Conservation (phyloP, 2,888 invertebrate genomes). For the Muschampia plurimacula region DNA sequence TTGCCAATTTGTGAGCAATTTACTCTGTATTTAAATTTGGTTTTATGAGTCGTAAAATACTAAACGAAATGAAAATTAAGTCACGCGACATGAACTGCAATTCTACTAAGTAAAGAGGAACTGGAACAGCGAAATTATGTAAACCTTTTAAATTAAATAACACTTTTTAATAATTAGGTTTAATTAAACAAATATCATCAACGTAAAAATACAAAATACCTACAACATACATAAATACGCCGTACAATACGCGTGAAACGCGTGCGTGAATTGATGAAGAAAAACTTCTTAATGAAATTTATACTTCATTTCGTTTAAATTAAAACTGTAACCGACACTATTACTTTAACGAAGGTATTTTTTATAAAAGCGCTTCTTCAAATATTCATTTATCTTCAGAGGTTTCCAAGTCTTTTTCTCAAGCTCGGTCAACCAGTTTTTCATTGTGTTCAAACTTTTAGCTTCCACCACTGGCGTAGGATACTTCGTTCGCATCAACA, state of each 20-base stretch:
- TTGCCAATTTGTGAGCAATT: constrained; percentile 54
- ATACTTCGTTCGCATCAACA: constrained; percentile 66
- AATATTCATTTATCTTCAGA: constrained; percentile 56
- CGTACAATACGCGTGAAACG: not conserved
- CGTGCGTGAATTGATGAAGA: not conserved
- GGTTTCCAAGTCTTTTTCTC: constrained; percentile 55
- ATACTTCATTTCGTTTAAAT: constrained; percentile 14
- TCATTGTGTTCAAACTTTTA: constrained; percentile 58
- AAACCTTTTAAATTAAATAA: constrained; percentile 48
- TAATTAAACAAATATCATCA: not conserved
- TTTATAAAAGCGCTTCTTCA: constrained; percentile 54
- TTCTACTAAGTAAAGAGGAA: constrained; percentile 60
- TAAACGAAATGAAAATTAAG: constrained; percentile 62
- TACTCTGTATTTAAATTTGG: constrained; percentile 50
- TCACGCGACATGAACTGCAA: constrained; percentile 56
- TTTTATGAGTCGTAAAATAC: constrained; percentile 65
- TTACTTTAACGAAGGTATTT: constrained; percentile 54
- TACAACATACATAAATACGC: not conserved
- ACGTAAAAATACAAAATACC: not conserved
- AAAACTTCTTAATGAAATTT: constrained; percentile 8
- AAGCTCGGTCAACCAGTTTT: constrained; percentile 64
- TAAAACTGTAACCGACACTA: not conserved
- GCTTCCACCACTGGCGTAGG: constrained; percentile 76
- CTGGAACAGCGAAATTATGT: constrained; percentile 58
- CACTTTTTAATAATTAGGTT: constrained; percentile 17